Evolutionary conservation across 2,113 vertebrate genomes (phyloP).

Genomic region (Engystomops pustulosus): DNA sequence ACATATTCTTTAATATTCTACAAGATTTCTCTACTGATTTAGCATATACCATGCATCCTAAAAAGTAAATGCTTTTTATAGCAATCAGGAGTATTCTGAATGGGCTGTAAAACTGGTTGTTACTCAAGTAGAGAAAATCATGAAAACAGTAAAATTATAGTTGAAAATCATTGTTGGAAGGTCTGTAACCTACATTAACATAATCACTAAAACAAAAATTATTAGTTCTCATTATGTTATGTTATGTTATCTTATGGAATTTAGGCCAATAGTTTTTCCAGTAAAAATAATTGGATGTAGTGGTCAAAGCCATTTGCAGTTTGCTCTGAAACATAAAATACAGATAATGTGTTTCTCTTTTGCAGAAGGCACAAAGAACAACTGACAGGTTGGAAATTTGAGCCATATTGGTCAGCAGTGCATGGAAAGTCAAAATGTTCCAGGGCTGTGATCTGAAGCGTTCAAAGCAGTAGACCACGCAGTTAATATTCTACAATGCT

Average conservation of each 20-base stretch:
- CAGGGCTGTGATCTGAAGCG: constrained; percentile 17
- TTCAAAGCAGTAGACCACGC: not conserved
- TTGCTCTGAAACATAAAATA: not conserved
- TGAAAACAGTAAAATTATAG: no score
- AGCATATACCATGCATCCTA: no score
- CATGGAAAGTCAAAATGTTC: constrained; percentile 20
- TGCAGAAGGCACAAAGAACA: not conserved
- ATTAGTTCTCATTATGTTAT: no score
- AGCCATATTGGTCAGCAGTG: not conserved
- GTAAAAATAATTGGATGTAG: not conserved
- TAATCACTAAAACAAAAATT: not conserved
- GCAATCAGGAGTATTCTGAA: no score
- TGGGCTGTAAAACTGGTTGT: no score
- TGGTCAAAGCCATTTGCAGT: not conserved
- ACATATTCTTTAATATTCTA: no score
- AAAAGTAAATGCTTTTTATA: no score
- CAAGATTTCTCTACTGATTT: no score
- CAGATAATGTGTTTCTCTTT: not conserved
- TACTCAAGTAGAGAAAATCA: no score
- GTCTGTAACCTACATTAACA: not conserved
- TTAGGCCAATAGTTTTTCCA: not conserved
- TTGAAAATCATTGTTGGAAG: no score
- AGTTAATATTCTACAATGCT: not conserved
- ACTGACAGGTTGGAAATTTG: not conserved
- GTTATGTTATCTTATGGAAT: no score